Percentiles rank a stretch among this genome's conserved stretches.
These are phyloP conservation scores for Parnassius apollo DNA, from an alignment of 2,888 invertebrate species.

Conservation along the genomic window DNA sequence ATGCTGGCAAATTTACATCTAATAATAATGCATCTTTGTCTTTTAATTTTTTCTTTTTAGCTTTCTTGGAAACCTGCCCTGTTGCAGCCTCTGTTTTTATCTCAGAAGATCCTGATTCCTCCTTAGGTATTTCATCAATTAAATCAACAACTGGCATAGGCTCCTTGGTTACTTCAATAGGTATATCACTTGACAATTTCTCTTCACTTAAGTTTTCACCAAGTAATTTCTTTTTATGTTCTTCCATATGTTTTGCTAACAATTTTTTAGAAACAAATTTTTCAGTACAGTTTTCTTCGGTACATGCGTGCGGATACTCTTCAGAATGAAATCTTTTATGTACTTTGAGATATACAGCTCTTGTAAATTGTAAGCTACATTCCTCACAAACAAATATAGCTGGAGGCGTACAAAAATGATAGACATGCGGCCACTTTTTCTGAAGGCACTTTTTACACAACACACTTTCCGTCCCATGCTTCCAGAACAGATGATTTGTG, in stretches of 20 bases:
- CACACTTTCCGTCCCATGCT: conserved; percentile 94
- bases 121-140: conserved; percentile 57
- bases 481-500: conserved; percentile 95
- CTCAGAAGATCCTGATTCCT: conserved; percentile 58
- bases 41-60: conserved; percentile 71
- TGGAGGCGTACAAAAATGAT: conserved; percentile 94
- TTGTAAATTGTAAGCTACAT: conserved; percentile 87
- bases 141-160: conserved; percentile 63
- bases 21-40: conserved; percentile 73
- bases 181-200: conserved; percentile 47
- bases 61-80: conserved; percentile 63
- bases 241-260: conserved; percentile 85
- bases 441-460: conserved; percentile 91
- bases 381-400: conserved; percentile 89
- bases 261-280: conserved; percentile 91
- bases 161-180: conserved; percentile 54
- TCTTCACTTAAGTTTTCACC: conserved; percentile 54
- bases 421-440: conserved; percentile 95
- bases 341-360: conserved; percentile 90
- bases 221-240: conserved; percentile 75
- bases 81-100: conserved; percentile 53
- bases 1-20: conserved; percentile 86
- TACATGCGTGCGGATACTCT: conserved; percentile 87
- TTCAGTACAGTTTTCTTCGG: conserved; percentile 85
- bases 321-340: conserved; percentile 89